These are phyloP conservation scores for Semotilus atromaculatus DNA, from an alignment of 2,797 vertebrate genomes.

Conservation along the genomic window DNA sequence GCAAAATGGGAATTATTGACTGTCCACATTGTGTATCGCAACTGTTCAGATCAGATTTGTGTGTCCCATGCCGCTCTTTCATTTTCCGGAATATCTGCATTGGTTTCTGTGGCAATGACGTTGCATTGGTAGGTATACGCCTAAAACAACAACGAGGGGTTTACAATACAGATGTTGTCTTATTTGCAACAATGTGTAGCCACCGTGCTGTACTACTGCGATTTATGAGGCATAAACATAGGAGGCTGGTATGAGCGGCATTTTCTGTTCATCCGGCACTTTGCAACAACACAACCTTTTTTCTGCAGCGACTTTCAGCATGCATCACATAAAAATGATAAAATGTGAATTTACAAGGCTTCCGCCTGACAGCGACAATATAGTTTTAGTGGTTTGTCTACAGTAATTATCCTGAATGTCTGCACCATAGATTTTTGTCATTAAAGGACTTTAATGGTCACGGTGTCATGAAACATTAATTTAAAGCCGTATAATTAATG, in stretches of 20 bases:
- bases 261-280: too few relatives aligned
- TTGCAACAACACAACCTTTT: neutral
- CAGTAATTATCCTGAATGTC: constrained; percentile 6
- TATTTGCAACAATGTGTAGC: neutral
- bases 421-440: neutral
- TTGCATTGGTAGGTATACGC: neutral
- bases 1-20: too few relatives aligned
- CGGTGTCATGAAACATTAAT: constrained; percentile 28
- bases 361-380: neutral
- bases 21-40: neutral
- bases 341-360: neutral
- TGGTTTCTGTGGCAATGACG: too few relatives aligned
- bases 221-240: neutral
- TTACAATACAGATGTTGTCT: neutral
- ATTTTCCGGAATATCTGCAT: too few relatives aligned
- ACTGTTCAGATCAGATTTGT: neutral
- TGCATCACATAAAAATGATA: neutral
- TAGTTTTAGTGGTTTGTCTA: neutral
- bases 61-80: too few relatives aligned
- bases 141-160: neutral
- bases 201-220: rapidly evolving
- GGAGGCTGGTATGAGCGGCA: neutral
- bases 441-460: constrained; percentile 12
- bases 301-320: neutral
- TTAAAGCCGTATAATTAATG: constrained; percentile 37